A percentile compares a stretch with the other conserved stretches of the same genome.
Evolutionary conservation across 1,140 invertebrate genomes (phyloP).

Genomic region (Doryteuthis pealeii): DNA sequence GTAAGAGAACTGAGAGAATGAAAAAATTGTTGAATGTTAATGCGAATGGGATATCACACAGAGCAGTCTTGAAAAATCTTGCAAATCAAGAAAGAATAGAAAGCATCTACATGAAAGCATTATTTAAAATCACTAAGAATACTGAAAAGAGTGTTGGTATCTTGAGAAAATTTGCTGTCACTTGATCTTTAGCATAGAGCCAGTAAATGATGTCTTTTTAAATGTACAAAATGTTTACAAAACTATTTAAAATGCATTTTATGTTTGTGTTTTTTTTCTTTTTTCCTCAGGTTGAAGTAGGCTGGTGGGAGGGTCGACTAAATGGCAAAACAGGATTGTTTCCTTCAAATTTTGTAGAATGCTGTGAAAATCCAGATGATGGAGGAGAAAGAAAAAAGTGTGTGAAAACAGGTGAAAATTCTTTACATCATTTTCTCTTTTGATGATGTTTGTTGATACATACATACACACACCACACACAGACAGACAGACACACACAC

Average conservation of each 20-base stretch:
- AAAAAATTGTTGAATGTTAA: too few species aligned
- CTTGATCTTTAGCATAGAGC: slow-evolving; percentile 17
- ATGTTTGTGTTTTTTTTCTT: too few species aligned
- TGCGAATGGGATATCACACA: too few species aligned
- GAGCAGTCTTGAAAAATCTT: too few species aligned
- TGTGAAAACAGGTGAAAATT: neutral
- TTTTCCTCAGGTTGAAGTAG: slow-evolving; percentile 51
- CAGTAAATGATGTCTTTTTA: neutral
- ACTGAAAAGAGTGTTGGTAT: slow-evolving; percentile 26
- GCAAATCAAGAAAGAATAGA: too few species aligned
- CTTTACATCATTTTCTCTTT: too few species aligned
- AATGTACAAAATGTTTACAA: neutral
- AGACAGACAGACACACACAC: too few species aligned
- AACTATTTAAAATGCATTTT: neutral
- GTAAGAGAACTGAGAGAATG: too few species aligned
- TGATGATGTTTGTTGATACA: too few species aligned
- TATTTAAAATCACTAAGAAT: too few species aligned
- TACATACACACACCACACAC: too few species aligned
- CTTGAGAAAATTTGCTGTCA: slow-evolving; percentile 43
- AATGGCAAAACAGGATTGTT: slow-evolving; percentile 54
- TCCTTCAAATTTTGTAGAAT: slow-evolving; percentile 58
- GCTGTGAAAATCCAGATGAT: slow-evolving; percentile 39
- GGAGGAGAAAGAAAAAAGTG: slow-evolving; percentile 5
- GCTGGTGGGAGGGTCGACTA: slow-evolving; percentile 55
- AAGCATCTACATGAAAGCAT: too few species aligned